phyloP scores from a whole-genome alignment of 2,113 vertebrate genomes.

The Psilopogon haemacephalus region DNA sequence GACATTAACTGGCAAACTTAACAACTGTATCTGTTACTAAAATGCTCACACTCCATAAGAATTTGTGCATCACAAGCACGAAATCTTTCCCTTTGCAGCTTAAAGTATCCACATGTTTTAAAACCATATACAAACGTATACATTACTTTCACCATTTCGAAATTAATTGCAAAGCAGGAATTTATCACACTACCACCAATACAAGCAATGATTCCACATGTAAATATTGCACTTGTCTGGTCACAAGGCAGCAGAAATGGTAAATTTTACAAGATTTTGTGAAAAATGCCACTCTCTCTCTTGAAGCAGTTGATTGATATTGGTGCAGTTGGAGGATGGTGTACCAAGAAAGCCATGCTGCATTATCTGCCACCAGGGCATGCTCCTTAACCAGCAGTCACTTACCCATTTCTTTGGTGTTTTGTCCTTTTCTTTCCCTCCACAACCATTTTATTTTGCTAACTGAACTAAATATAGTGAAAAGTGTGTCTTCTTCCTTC shows the following conservation, averaged over 20 bases:
- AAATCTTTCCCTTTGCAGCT: not conserved
- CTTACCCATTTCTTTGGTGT: not conserved
- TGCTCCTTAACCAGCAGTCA: not conserved
- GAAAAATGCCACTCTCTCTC: not conserved
- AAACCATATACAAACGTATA: not conserved
- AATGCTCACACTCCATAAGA: not conserved
- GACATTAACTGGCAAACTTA: not conserved
- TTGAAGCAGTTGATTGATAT: not conserved
- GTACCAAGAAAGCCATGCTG: rapidly evolving
- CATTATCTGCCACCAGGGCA: not conserved
- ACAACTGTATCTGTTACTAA: not conserved
- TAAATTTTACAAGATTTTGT: not conserved
- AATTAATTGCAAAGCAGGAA: not conserved
- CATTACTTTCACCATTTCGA: not conserved
- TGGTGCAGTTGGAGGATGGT: not conserved
- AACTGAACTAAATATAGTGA: not conserved
- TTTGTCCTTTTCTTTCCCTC: not conserved
- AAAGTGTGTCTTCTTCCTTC: not conserved
- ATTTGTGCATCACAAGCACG: not conserved
- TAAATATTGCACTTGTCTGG: not conserved
- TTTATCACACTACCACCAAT: not conserved
- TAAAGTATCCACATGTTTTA: not conserved
- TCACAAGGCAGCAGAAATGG: not conserved
- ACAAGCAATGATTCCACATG: not conserved
- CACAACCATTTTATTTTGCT: not conserved